Evolutionary conservation across 2,113 vertebrate species (phyloP).

Genomic region (Castor canadensis): DNA sequence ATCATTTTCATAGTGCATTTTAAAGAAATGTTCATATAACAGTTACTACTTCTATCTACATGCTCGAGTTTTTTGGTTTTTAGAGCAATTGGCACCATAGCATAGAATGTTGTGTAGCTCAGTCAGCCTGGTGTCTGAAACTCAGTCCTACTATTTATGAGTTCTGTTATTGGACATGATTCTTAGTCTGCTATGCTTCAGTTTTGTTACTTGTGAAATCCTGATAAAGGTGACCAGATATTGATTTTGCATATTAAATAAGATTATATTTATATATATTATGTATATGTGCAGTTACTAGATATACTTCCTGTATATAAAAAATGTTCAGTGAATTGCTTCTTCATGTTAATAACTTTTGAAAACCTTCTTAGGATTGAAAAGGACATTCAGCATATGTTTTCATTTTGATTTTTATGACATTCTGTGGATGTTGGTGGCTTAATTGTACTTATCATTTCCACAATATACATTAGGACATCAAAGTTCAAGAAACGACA

Average conservation of each 20-base stretch:
- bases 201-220: background rate
- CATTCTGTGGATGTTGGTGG: background rate
- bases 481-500: background rate
- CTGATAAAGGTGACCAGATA: background rate
- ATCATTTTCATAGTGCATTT: background rate
- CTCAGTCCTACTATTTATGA: background rate
- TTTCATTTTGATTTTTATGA: background rate
- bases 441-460: background rate
- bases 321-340: background rate
- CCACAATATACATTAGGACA: background rate
- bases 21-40: background rate
- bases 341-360: background rate
- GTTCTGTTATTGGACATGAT: background rate
- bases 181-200: background rate
- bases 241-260: background rate
- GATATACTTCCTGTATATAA: background rate
- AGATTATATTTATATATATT: background rate
- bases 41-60: background rate
- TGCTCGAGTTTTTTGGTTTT: background rate
- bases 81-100: background rate
- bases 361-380: background rate
- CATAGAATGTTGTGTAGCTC: background rate
- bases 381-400: background rate
- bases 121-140: background rate
- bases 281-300: background rate